Evolutionary conservation across 2,113 vertebrate species (phyloP).

Genomic region (Dermatemys mawii): DNA sequence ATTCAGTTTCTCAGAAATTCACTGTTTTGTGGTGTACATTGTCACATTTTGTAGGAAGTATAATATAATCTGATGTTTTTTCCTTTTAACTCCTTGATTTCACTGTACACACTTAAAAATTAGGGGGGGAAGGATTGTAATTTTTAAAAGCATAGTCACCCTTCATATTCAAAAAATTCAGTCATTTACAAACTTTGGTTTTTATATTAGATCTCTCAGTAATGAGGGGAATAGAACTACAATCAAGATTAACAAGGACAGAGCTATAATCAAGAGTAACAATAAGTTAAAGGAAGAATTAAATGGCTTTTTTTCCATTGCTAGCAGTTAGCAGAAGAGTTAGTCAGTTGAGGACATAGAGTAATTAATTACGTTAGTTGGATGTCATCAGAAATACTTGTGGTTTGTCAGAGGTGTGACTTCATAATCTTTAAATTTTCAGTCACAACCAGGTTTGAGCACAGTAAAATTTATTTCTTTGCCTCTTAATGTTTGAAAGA

Average conservation of each 20-base stretch:
- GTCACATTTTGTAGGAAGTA: neutral
- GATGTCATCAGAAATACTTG: slow-evolving; percentile 11
- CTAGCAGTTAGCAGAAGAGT: neutral
- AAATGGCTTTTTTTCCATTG: neutral
- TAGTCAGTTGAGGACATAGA: neutral
- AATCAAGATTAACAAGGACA: neutral
- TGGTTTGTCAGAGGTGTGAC: neutral
- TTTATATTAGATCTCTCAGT: neutral
- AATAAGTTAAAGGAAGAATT: neutral
- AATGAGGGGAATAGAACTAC: slow-evolving; percentile 19
- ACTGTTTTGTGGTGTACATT: slow-evolving; percentile 3
- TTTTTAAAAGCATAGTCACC: slow-evolving; percentile 35
- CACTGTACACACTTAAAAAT: neutral
- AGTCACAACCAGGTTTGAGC: slow-evolving; percentile 9
- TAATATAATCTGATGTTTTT: neutral
- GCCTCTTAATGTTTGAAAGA: slow-evolving; percentile 66
- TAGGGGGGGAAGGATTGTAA: neutral
- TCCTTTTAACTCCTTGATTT: neutral
- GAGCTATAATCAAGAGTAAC: neutral
- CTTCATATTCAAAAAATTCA: neutral
- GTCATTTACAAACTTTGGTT: slow-evolving; percentile 2
- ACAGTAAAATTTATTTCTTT: slow-evolving; percentile 49
- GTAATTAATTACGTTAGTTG: neutral
- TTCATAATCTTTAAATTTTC: slow-evolving; percentile 50
- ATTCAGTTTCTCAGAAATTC: neutral